Conservation (phyloP, 2,888 invertebrate genomes). For the Stictocephala bisonia region DNA sequence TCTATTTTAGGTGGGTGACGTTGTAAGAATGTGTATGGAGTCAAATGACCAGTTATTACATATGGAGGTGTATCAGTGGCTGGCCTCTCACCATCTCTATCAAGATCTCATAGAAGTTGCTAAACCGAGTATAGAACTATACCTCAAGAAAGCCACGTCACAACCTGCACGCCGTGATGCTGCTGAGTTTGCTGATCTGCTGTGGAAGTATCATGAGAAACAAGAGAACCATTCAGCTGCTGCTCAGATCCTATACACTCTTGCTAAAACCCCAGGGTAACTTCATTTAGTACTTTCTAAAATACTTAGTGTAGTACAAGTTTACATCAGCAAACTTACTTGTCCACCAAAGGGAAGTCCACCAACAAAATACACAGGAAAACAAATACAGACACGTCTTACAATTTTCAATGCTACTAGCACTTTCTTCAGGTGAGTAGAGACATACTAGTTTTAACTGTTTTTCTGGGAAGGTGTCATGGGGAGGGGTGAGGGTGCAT, state of each 20-base stretch:
- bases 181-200: constrained; percentile 75
- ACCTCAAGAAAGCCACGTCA: constrained; percentile 70
- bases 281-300: too few species aligned
- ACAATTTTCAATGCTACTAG: too few species aligned
- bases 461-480: too few species aligned
- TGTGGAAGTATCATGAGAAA: constrained; percentile 97
- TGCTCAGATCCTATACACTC: constrained; percentile 87
- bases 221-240: constrained; percentile 92
- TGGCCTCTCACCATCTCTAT: constrained; percentile 80
- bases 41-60: constrained; percentile 88
- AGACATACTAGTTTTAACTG: too few species aligned
- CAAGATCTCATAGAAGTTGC: constrained; percentile 76
- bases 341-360: too few species aligned
- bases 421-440: too few species aligned
- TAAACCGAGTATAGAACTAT: constrained; percentile 80
- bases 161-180: constrained; percentile 63
- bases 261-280: constrained; percentile 81
- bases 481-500: too few species aligned
- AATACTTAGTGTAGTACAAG: too few species aligned
- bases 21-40: constrained; percentile 65
- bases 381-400: too few species aligned
- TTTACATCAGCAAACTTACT: too few species aligned
- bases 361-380: too few species aligned
- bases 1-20: constrained; percentile 67
- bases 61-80: constrained; percentile 93